Evolutionary conservation across 1,140 invertebrate genomes (phyloP).

Genomic region (Arion vulgaris): DNA sequence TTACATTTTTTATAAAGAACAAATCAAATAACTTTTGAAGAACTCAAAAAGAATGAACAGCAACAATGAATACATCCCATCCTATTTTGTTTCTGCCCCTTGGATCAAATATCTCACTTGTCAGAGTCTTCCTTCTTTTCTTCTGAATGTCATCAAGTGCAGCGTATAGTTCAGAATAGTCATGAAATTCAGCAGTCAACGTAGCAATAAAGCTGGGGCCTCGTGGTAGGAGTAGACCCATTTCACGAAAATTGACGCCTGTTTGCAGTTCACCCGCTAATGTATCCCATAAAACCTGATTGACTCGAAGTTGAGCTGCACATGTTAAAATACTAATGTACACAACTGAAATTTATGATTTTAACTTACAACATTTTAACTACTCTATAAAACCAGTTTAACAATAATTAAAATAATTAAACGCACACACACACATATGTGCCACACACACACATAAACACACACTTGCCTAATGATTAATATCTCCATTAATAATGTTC

Average conservation of each 20-base stretch:
- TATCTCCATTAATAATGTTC: no score
- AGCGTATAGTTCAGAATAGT: constrained; percentile 29
- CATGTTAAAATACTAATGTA: background rate
- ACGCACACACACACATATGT: no score
- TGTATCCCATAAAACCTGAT: constrained; percentile 35
- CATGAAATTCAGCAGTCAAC: constrained; percentile 23
- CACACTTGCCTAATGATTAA: no score
- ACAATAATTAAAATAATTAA: no score
- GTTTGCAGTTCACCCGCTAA: constrained; percentile 17
- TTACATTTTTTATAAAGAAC: no score
- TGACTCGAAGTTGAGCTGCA: constrained; percentile 4
- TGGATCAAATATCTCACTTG: background rate
- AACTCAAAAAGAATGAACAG: background rate
- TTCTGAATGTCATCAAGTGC: constrained; percentile 1
- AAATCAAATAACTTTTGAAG: no score
- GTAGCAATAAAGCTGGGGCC: constrained; percentile 27
- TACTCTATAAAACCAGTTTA: no score
- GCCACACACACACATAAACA: no score
- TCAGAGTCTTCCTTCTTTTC: background rate
- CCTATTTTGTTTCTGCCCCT: background rate
- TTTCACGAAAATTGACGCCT: background rate
- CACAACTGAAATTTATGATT: background rate
- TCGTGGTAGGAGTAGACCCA: constrained; percentile 12
- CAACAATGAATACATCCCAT: background rate
- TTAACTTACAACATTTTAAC: no score